These are phyloP conservation scores for Halictus ligatus DNA, from an alignment of 2,888 invertebrate genomes.

Conservation along the genomic window DNA sequence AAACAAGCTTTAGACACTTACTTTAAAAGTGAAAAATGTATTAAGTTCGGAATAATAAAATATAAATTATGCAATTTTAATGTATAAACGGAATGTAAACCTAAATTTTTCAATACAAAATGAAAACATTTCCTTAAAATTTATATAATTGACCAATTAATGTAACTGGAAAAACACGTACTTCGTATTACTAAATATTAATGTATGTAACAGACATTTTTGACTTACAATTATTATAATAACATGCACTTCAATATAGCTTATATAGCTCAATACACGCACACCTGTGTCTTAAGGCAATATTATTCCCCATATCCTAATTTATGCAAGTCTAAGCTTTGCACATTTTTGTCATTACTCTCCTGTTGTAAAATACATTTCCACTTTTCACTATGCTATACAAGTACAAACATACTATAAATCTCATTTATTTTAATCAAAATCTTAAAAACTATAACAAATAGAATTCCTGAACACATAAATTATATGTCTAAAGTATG, in stretches of 20 bases:
- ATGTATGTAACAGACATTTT: constrained; percentile 24
- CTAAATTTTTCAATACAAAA: constrained; percentile 1
- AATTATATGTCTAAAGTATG: constrained; percentile 16
- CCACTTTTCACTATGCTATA: constrained; percentile 31
- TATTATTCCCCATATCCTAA: constrained; percentile 61
- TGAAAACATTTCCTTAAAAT: constrained; percentile 44
- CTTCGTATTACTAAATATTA: constrained; percentile 7
- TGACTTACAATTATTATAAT: constrained; percentile 34
- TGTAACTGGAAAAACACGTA: constrained; percentile 18
- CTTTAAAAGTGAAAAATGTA: background rate
- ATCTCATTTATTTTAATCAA: constrained; percentile 23
- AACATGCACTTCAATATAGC: constrained; percentile 43
- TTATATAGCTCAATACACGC: constrained; percentile 60
- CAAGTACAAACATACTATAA: constrained; percentile 39
- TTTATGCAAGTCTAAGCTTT: constrained; percentile 35
- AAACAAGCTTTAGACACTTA: background rate
- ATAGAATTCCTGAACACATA: constrained; percentile 5
- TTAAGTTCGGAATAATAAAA: background rate
- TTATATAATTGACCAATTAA: constrained; percentile 38
- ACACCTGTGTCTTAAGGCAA: constrained; percentile 76
- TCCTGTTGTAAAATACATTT: constrained; percentile 46
- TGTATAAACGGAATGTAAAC: background rate
- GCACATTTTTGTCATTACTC: constrained; percentile 29
- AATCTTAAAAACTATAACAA: constrained; percentile 27
- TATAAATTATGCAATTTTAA: background rate